phyloP scores from a whole-genome alignment of 2,888 invertebrate species.

The Tuta absoluta region DNA sequence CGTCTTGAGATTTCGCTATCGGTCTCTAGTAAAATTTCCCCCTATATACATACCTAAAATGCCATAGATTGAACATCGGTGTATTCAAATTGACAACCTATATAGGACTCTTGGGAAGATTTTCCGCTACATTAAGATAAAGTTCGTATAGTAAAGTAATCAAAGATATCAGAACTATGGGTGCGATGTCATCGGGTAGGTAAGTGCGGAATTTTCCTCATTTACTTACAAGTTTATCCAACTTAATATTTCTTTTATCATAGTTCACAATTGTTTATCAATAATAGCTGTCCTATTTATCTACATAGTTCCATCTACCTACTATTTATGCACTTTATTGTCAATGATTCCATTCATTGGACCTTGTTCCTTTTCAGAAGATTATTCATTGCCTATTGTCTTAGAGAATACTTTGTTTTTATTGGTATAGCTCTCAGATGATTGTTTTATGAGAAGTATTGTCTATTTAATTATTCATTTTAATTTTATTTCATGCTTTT shows the following conservation, averaged over 20 bases:
- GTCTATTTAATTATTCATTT: conserved; percentile 2
- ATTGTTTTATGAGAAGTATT: neutral
- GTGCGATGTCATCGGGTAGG: neutral
- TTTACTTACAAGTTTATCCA: neutral
- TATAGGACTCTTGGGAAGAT: neutral
- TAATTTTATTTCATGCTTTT: no score
- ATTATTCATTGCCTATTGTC: conserved; percentile 23
- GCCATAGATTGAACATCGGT: neutral
- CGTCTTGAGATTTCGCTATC: no score
- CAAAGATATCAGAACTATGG: neutral
- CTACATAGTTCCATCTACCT: conserved; percentile 9
- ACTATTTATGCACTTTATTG: conserved; percentile 6
- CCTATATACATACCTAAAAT: no score
- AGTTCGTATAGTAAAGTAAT: neutral
- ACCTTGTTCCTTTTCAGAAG: conserved; percentile 28
- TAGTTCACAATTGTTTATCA: conserved; percentile 25
- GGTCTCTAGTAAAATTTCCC: no score
- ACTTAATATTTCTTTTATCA: conserved; percentile 8
- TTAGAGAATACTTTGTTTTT: conserved; percentile 11
- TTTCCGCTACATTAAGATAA: neutral
- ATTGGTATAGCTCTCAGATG: neutral
- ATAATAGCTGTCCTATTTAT: conserved; percentile 27
- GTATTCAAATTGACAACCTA: neutral
- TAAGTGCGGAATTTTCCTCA: conserved; percentile 13
- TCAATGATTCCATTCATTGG: conserved; percentile 27